Evolutionary conservation across 53 echinoderm and acorn worm species (phyloP), one percentile per base, ranked within the genome.

Genomic region (Zoroaster sp.): DNA sequence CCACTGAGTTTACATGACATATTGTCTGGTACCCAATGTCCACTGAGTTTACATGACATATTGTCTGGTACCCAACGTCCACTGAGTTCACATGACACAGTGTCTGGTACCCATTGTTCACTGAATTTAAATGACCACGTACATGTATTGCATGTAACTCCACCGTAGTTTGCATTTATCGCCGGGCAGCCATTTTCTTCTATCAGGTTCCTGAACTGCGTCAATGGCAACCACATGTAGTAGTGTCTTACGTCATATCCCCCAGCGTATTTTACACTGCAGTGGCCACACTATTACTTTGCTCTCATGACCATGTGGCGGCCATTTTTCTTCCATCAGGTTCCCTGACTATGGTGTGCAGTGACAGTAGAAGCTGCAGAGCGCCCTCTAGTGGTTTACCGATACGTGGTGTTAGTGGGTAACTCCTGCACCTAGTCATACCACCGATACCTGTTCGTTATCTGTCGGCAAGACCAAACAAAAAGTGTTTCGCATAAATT

Each of bases 371-470:
- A 4, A 32, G 32, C 68, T 68, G 68, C 3, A 72, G 3, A 38
- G 38, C 72, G 72, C 40, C 74, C 74, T 74, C 47, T 75, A 21
- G 7, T 31, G 21, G 37, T 35, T 20, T 6, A 30, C 23, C 9
- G 41, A 47, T 51, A 77, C 52, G 34, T n/a, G 21, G 77, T 30
- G 18, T 39, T 6, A 78, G 38, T 30, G 1, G 55, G 38, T 79
- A 4, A n/a, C 17, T 51, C 21, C 70, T 10, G 17, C 45, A 70
- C 85, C 85, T 85, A 85, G 88, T 93, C 95, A 96, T 91, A 96
- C 96, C 34, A 96, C 95, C 37, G 96, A 96, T 9, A 96, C 96
- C 72, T 95, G 96, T 59, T 96, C 96, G 42, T 96, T 91, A 93
- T 96, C 96, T 96, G 93, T 72, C 35, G 83, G 80, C 32, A 79